These are phyloP conservation scores for Chionodraco myersi DNA, from an alignment of 2,113 vertebrate genomes.

Conservation along the genomic window DNA sequence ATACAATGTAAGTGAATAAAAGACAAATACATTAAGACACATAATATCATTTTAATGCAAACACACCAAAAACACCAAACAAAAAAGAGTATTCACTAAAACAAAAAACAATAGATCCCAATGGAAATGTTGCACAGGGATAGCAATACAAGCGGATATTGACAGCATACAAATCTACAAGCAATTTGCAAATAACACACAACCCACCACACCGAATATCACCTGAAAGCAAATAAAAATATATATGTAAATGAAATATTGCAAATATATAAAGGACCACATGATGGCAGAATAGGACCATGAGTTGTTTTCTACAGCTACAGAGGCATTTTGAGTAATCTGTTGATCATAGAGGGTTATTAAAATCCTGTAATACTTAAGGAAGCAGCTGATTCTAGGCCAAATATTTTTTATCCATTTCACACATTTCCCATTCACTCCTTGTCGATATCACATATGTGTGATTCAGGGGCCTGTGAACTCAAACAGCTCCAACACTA, in stretches of 20 bases:
- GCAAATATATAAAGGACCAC: neutral
- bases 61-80: neutral
- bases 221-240: no score
- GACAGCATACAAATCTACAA: neutral
- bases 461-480: neutral
- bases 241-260: neutral
- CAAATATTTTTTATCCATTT: neutral
- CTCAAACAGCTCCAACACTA: neutral
- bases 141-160: no score
- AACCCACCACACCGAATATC: neutral
- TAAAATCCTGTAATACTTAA: neutral
- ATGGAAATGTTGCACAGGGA: neutral
- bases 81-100: neutral
- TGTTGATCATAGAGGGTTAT: neutral
- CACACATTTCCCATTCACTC: neutral
- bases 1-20: neutral
- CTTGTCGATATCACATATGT: neutral
- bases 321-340: neutral
- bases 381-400: neutral
- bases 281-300: slow-evolving; percentile 6
- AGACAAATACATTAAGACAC: neutral
- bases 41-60: neutral
- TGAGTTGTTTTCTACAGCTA: neutral
- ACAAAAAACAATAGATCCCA: neutral
- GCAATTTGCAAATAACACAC: neutral